Percentiles rank a stretch among this genome's conserved stretches.
These are phyloP conservation scores for Cherax destructor DNA, from an alignment of 1,140 invertebrate genomes.

Conservation along the genomic window DNA sequence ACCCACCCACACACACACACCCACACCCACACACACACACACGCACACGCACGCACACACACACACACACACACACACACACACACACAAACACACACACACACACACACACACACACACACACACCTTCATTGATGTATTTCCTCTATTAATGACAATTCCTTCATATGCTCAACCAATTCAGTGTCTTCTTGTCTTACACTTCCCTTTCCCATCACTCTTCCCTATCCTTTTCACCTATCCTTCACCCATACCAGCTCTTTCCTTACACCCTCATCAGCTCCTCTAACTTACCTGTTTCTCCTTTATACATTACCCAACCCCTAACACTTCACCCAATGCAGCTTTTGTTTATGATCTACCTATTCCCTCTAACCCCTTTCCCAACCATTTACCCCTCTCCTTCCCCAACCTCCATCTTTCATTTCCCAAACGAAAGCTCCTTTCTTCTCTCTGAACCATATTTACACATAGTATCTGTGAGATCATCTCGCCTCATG, in stretches of 20 bases:
- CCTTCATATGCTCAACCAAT: too few species aligned
- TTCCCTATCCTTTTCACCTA: too few species aligned
- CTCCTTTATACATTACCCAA: background rate
- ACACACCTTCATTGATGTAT: background rate
- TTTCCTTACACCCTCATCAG: background rate
- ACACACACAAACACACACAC: background rate
- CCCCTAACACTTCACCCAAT: background rate
- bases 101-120: background rate
- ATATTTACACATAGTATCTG: background rate
- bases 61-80: background rate
- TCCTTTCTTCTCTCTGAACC: background rate
- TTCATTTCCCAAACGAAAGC: too few species aligned
- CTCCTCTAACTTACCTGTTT: too few species aligned
- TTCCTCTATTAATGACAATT: too few species aligned
- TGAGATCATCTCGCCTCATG: background rate
- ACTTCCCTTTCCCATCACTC: background rate
- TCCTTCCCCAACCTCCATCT: too few species aligned
- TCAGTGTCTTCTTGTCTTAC: background rate
- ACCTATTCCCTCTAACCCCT: too few species aligned
- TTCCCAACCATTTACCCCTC: too few species aligned
- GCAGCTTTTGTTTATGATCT: too few species aligned
- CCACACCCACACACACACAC: too few species aligned
- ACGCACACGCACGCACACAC: too few species aligned
- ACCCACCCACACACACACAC: too few species aligned
- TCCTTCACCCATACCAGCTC: background rate